Evolutionary conservation across 37 sponge, comb jelly and placozoan genomes (phyloP).

Genomic region (Ephydatia muelleri): DNA sequence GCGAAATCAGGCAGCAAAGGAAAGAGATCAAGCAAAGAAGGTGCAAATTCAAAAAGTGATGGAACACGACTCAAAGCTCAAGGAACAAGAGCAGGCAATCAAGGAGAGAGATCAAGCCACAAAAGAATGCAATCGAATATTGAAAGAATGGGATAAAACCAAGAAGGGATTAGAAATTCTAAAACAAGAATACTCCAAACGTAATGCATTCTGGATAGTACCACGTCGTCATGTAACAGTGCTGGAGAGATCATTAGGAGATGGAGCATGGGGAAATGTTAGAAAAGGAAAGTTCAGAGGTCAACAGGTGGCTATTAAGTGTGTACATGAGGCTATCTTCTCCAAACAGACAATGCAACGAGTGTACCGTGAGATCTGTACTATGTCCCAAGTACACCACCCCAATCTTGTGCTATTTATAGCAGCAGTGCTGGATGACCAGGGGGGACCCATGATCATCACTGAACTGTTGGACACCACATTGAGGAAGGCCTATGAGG

Average conservation of each 20-base stretch:
- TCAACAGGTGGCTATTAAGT: constrained; percentile 36
- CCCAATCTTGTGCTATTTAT: constrained; percentile 67
- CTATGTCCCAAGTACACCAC: too few relatives aligned
- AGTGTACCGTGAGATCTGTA: too few relatives aligned
- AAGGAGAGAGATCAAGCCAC: neutral
- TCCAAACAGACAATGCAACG: neutral
- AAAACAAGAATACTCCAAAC: neutral
- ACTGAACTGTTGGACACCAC: constrained; percentile 66
- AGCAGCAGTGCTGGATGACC: constrained; percentile 42
- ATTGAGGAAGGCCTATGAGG: constrained; percentile 34
- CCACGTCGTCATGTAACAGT: constrained; percentile 7
- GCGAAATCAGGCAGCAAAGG: too few relatives aligned
- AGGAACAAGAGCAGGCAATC: neutral
- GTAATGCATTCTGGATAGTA: constrained; percentile 26
- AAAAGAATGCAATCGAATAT: neutral
- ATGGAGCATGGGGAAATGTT: constrained; percentile 37
- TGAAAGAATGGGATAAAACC: neutral
- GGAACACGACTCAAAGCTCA: neutral
- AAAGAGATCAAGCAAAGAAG: neutral
- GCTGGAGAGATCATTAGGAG: constrained; percentile 10
- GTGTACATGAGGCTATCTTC: neutral
- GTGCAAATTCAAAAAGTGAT: neutral
- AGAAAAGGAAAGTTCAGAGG: constrained; percentile 11
- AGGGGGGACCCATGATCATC: constrained; percentile 39
- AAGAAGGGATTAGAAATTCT: neutral